These are phyloP conservation scores for Zaprionus tsacasi DNA, from an alignment of 1,140 invertebrate species.

Conservation along the genomic window DNA sequence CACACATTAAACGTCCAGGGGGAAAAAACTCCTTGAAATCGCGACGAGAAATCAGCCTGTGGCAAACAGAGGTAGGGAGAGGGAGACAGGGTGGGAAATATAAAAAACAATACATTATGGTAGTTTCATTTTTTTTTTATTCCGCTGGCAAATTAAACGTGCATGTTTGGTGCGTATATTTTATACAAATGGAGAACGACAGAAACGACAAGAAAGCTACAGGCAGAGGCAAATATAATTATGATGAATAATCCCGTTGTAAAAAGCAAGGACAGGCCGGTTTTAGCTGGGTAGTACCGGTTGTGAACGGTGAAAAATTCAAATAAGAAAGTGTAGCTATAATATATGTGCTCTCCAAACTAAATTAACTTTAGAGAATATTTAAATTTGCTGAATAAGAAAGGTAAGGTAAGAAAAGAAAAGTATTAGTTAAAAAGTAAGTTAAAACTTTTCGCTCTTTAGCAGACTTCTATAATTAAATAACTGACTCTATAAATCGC, in stretches of 20 bases:
- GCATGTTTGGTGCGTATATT: slow-evolving; percentile 76
- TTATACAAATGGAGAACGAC: slow-evolving; percentile 52
- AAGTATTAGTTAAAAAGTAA: too few relatives aligned
- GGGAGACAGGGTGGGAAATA: slow-evolving; percentile 9
- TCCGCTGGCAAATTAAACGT: slow-evolving; percentile 68
- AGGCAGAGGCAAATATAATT: slow-evolving; percentile 29
- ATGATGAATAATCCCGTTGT: slow-evolving; percentile 30
- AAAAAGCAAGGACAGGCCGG: slow-evolving; percentile 3
- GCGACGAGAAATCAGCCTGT: slow-evolving; percentile 50
- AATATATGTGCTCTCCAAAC: too few relatives aligned
- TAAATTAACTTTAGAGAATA: background rate
- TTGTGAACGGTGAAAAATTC: background rate
- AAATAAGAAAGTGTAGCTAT: background rate
- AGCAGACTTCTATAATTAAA: background rate
- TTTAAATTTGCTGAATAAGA: too few relatives aligned
- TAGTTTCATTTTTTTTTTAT: slow-evolving; percentile 42
- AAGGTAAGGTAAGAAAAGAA: too few relatives aligned
- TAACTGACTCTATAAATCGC: background rate
- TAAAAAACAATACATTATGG: slow-evolving; percentile 64
- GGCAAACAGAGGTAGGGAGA: slow-evolving; percentile 6
- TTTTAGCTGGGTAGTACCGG: background rate
- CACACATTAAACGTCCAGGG: slow-evolving; percentile 59
- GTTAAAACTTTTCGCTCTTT: background rate
- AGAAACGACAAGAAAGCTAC: slow-evolving; percentile 21
- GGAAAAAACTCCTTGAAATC: slow-evolving; percentile 27